These are phyloP conservation scores for Ceratosolen fusciceps DNA, from an alignment of 1,140 invertebrate genomes.

Conservation along the genomic window DNA sequence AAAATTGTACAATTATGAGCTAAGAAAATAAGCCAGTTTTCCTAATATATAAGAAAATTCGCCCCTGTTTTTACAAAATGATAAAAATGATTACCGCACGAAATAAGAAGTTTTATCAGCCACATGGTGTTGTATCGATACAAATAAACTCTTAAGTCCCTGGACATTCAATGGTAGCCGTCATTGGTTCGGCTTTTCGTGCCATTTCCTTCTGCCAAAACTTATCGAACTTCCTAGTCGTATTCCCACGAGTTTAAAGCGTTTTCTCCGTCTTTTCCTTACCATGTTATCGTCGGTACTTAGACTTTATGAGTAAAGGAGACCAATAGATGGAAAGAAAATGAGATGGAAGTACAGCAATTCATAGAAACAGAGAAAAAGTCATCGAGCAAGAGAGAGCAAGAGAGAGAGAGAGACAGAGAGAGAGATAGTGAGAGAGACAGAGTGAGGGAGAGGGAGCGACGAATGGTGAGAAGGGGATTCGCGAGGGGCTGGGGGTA, in stretches of 20 bases:
- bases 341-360: background rate
- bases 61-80: background rate
- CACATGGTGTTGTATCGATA: background rate
- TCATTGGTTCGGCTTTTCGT: conserved; percentile 31
- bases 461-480: too few species aligned
- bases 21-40: too few species aligned
- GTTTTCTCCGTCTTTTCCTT: conserved; percentile 7
- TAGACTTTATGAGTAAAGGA: conserved; percentile 6
- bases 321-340: background rate
- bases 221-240: conserved; percentile 33
- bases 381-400: background rate
- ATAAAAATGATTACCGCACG: background rate
- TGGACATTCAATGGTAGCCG: conserved; percentile 26
- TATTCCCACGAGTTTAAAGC: conserved; percentile 30
- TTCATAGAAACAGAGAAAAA: background rate
- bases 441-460: background rate
- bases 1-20: too few species aligned
- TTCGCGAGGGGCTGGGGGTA: too few species aligned
- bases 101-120: conserved; percentile 13
- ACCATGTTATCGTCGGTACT: background rate
- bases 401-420: background rate
- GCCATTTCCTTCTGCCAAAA: conserved; percentile 27
- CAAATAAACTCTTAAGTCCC: background rate
- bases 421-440: background rate
- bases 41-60: too few species aligned